phyloP scores from a whole-genome alignment of 2,113 vertebrate species.

The Xiphophorus hellerii region DNA sequence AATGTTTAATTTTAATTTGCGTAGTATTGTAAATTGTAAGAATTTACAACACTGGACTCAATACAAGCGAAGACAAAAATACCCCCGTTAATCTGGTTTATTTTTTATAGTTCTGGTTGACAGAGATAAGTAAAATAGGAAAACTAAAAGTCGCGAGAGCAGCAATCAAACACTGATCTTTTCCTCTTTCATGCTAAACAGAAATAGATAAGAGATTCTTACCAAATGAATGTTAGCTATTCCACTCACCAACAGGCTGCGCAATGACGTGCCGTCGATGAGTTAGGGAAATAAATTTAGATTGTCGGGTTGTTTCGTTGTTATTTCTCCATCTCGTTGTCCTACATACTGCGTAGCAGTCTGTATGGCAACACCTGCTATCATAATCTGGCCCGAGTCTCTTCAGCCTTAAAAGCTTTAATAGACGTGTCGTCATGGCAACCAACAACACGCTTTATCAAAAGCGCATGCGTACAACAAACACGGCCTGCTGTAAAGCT shows the following conservation, averaged over 20 bases:
- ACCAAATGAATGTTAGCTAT: not conserved
- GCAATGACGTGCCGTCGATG: conserved; percentile 8
- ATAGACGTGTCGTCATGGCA: conserved; percentile 74
- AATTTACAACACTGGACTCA: no score
- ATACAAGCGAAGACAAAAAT: no score
- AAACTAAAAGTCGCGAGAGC: not conserved
- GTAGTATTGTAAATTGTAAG: no score
- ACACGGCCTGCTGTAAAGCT: no score
- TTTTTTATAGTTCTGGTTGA: not conserved
- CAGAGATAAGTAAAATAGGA: not conserved
- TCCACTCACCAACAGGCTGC: conserved; percentile 52
- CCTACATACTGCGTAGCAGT: conserved; percentile 21
- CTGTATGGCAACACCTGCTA: conserved; percentile 47
- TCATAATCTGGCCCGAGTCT: conserved; percentile 67
- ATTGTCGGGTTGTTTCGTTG: not conserved
- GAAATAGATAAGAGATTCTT: not conserved
- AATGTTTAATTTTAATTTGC: no score
- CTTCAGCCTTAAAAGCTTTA: conserved; percentile 61
- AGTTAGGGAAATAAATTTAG: not conserved
- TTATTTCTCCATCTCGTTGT: conserved; percentile 4
- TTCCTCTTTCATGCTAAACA: not conserved
- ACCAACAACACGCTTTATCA: conserved; percentile 72
- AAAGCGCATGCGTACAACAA: conserved; percentile 62
- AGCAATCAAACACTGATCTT: not conserved
- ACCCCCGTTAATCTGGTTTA: conserved; percentile 1